Evolutionary conservation across 2,888 invertebrate species (phyloP).

Genomic region (Sepiola atlantica): DNA sequence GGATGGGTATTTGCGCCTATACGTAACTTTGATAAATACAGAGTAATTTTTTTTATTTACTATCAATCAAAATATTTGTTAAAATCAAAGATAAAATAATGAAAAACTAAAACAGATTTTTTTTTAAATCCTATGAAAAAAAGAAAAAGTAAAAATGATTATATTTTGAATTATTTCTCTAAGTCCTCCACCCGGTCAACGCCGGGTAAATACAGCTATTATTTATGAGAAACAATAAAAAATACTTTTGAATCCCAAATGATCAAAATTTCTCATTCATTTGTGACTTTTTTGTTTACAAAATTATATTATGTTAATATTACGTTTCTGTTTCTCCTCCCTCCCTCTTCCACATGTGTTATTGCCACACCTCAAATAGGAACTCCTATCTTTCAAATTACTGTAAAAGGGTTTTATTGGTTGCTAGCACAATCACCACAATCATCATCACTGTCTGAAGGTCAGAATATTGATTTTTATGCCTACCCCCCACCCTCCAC

Average conservation of each 20-base stretch:
- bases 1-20: no score
- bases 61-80: no score
- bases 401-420: conserved; percentile 1
- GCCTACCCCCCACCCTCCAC: no score
- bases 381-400: conserved; percentile 1
- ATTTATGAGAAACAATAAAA: neutral
- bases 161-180: no score
- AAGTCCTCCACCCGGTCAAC: no score
- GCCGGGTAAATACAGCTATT: neutral
- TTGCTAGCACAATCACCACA: neutral
- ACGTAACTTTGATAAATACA: no score
- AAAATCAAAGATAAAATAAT: no score
- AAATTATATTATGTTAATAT: neutral
- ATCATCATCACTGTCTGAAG: neutral
- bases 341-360: neutral
- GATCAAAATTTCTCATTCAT: neutral
- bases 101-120: no score
- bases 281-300: neutral
- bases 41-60: no score
- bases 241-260: neutral
- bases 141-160: no score
- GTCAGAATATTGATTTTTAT: neutral
- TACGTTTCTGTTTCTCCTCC: neutral
- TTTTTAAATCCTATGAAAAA: no score
- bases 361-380: neutral